Evolutionary conservation across 2,797 vertebrate genomes (phyloP), one percentile per base, ranked within the genome.

Genomic region (Syncerus caffer): DNA sequence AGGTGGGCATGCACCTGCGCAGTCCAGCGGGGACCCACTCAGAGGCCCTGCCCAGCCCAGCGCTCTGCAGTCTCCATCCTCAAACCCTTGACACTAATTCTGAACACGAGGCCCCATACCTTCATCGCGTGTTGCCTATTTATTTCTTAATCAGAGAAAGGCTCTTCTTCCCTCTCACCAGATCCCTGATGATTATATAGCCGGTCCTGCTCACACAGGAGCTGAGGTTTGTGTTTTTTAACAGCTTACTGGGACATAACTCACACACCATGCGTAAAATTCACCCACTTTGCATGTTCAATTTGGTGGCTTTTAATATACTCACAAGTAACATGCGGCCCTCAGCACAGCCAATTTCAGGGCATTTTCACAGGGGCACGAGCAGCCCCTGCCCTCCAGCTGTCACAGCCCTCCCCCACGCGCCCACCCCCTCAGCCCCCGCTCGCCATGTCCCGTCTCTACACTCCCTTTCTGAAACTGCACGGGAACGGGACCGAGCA

Each of bases 1-100:
- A 10, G 23, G 50, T 0, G 1, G 14, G n/a, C 17, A 0, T 3
- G 1, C 7, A 1, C 29, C 14, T 23, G 12, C 1, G 1, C 3
- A 2, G 57, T 3, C 64, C n/a, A 11, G 17, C 8, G 9, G 34
- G 62, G 6, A 50, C 34, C 16, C 53, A n/a, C 29, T 23, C 84
- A 13, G 13, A 34, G 21, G 38, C 34, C 34, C 89, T 9, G 11
- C 31, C 2, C 4, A 9, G 55, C 17, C 47, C 3, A 1, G 10
- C 0, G 2, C 27, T 76, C 57, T 57, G 27, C 11, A 2, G 25
- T 15, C 6, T 1, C 91, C 10, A 10, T 1, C 58, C 6, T 79
- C 2, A 85, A 34, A 45, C 19, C 64, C 34, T 79, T 7, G 14
- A 5, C 8, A 6, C 78, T n/a, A 3, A 29, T 14, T 8, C 31